Evolutionary conservation across 2,113 vertebrate species (phyloP).

Genomic region (Alaudala cheleensis): DNA sequence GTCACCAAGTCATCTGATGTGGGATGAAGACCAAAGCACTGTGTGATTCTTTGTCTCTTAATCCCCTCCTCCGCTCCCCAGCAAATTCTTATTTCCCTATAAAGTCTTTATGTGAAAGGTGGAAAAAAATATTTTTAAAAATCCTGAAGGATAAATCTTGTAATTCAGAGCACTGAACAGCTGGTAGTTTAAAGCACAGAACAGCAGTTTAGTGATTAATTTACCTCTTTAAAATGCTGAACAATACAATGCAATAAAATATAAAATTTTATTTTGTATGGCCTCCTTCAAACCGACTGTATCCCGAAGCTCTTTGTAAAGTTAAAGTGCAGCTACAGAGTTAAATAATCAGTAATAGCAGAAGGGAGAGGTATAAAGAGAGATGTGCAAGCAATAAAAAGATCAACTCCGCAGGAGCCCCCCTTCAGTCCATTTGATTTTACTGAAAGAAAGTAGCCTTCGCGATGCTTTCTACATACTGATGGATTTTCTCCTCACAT

Average conservation of each 20-base stretch:
- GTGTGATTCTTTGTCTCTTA: slow-evolving; percentile 52
- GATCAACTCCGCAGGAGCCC: background rate
- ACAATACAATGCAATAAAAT: slow-evolving; percentile 58
- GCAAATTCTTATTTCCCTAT: slow-evolving; percentile 48
- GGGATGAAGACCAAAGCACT: slow-evolving; percentile 50
- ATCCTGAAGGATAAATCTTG: slow-evolving; percentile 76
- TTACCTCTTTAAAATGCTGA: slow-evolving; percentile 76
- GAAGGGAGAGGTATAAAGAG: background rate
- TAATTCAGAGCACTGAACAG: slow-evolving; percentile 72
- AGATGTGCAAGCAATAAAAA: slow-evolving; percentile 3
- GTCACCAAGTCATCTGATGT: slow-evolving; percentile 63
- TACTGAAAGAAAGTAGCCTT: slow-evolving; percentile 26
- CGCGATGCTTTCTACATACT: background rate
- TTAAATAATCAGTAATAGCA: slow-evolving; percentile 47
- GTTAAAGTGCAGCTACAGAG: slow-evolving; percentile 34
- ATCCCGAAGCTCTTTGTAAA: slow-evolving; percentile 28
- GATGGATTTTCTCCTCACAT: background rate
- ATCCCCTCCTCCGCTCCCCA: slow-evolving; percentile 44
- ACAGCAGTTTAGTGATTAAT: slow-evolving; percentile 77
- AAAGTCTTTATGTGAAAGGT: slow-evolving; percentile 49
- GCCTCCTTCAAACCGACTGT: background rate
- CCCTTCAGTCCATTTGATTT: slow-evolving; percentile 14
- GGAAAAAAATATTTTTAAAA: slow-evolving; percentile 1
- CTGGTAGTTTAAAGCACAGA: slow-evolving; percentile 76
- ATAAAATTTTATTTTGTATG: slow-evolving; percentile 40